Evolutionary conservation across 2,797 vertebrate genomes (phyloP).

Genomic region (Hapalemur alaotrensis): DNA sequence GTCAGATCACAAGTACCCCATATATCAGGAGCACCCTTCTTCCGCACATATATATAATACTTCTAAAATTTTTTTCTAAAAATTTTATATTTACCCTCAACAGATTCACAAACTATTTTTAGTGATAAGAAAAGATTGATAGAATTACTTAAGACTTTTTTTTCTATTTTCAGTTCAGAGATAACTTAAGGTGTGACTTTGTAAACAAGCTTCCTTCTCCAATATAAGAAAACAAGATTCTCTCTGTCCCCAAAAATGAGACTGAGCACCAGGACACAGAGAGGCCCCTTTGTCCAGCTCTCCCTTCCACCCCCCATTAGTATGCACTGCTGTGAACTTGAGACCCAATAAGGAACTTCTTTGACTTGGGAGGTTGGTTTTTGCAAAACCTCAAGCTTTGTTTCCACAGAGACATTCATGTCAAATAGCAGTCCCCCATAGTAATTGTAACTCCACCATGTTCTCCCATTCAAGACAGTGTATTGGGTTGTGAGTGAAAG

Average conservation of each 20-base stretch:
- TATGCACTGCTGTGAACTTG: conserved; percentile 20
- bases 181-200: conserved; percentile 11
- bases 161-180: conserved; percentile 2
- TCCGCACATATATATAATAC: background rate
- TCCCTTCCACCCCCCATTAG: background rate
- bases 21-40: background rate
- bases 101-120: background rate
- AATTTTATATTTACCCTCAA: background rate
- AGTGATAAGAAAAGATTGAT: background rate
- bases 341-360: conserved; percentile 21
- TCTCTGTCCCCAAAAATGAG: conserved; percentile 19
- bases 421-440: background rate
- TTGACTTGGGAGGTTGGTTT: conserved; percentile 31
- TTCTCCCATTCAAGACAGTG: background rate
- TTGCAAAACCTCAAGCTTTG: conserved; percentile 44
- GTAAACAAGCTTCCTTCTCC: conserved; percentile 1
- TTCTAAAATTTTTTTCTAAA: background rate
- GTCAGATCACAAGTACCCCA: background rate
- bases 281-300: background rate
- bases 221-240: conserved; percentile 29
- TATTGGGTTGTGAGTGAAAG: background rate
- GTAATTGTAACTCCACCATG: background rate
- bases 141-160: background rate
- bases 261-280: background rate
- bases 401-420: conserved; percentile 9